Percentiles rank a stretch among this genome's conserved stretches.
Conservation (phyloP, 2,888 invertebrate species). For the Pegoplata infirma region DNA sequence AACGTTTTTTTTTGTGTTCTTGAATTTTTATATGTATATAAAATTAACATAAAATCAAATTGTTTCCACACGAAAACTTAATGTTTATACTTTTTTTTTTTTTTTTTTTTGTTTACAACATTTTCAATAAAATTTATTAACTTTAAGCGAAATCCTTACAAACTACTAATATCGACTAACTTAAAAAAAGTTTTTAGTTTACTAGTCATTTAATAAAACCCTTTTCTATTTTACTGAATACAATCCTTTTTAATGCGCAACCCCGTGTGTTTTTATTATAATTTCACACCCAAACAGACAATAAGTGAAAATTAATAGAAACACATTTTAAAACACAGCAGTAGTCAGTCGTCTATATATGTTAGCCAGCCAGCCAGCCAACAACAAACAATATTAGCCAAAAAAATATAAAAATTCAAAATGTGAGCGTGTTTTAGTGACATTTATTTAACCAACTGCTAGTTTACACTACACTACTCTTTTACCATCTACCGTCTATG, state of each 20-base stretch:
- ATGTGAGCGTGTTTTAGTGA: conserved; percentile 54
- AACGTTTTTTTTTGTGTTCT: neutral
- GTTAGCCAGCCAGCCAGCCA: too few relatives aligned
- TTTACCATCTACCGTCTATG: conserved; percentile 13
- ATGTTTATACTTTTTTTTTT: neutral
- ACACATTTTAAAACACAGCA: conserved; percentile 5
- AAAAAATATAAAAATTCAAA: conserved; percentile 27
- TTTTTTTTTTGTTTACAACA: conserved; percentile 24
- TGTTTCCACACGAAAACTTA: conserved; percentile 43
- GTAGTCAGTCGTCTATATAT: too few relatives aligned
- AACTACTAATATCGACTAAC: neutral
- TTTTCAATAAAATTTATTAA: conserved; percentile 56
- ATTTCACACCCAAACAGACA: conserved; percentile 64
- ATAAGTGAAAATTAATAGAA: conserved; percentile 60
- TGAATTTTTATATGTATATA: conserved; percentile 24
- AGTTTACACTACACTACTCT: conserved; percentile 2
- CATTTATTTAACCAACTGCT: conserved; percentile 46
- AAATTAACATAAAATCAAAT: conserved; percentile 63
- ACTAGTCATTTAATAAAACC: neutral
- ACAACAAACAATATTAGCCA: too few relatives aligned
- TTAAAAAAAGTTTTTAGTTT: neutral
- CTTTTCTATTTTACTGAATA: neutral
- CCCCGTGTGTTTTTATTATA: conserved; percentile 57
- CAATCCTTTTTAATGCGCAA: conserved; percentile 37
- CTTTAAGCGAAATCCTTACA: conserved; percentile 9